Percentiles rank a stretch among this genome's conserved stretches.
Conservation (phyloP, 2,797 vertebrate genomes). For the Enoplosus armatus region DNA sequence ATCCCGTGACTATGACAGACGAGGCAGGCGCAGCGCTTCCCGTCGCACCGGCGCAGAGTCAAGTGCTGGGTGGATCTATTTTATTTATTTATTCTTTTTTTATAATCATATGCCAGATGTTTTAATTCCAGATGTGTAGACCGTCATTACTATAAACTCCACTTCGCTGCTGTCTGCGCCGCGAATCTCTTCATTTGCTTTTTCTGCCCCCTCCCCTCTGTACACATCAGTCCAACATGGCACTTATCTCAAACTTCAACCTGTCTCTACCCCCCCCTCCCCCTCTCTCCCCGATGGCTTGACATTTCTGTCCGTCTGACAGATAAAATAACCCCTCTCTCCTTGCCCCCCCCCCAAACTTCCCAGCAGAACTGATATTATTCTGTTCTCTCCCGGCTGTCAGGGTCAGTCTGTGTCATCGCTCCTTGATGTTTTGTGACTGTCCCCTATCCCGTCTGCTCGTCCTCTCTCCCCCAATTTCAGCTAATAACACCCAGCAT, state of each 20-base stretch:
- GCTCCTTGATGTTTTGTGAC: constrained; percentile 58
- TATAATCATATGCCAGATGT: constrained; percentile 30
- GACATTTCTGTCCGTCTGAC: constrained; percentile 61
- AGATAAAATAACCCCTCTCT: constrained; percentile 58
- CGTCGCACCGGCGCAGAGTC: neutral
- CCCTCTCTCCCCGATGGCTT: constrained; percentile 29
- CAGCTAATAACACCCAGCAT: constrained; percentile 9
- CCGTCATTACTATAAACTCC: constrained; percentile 43
- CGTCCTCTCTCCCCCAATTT: constrained; percentile 19
- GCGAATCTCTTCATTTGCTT: constrained; percentile 9
- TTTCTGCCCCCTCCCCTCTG: constrained; percentile 4
- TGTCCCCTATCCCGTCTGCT: constrained; percentile 21
- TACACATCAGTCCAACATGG: constrained; percentile 21
- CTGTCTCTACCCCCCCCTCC: constrained; percentile 38
- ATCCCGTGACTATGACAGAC: constrained; percentile 54
- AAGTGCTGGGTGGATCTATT: constrained; percentile 13
- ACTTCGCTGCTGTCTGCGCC: constrained; percentile 10
- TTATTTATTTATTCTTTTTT: too few species aligned
- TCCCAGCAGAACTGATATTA: constrained; percentile 47
- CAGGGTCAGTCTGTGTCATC: constrained; percentile 58
- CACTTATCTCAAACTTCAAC: constrained; percentile 66
- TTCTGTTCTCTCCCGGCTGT: constrained; percentile 51
- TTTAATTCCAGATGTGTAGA: constrained; percentile 64
- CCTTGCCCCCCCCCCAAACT: constrained; percentile 21
- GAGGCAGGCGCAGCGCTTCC: too few species aligned